Evolutionary conservation across 53 echinoderm and acorn worm species (phyloP).

Genomic region (Hippasteria phrygiana): DNA sequence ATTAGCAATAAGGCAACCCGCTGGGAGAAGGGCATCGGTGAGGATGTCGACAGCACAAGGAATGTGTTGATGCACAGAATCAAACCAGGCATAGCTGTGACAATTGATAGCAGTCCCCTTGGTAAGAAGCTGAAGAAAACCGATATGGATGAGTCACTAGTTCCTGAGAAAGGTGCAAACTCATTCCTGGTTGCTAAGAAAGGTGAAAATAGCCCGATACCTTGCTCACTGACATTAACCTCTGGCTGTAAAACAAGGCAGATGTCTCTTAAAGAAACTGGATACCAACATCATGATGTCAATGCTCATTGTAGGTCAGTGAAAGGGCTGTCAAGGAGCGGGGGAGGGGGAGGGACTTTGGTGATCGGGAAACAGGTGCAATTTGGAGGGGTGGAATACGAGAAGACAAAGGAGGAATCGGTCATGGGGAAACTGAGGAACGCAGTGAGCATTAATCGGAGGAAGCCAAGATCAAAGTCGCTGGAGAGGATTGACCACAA

Average conservation of each 20-base stretch:
- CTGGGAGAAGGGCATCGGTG: background rate
- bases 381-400: conserved; percentile 55
- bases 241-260: conserved; percentile 17
- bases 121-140: background rate
- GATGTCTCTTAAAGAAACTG: background rate
- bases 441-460: conserved; percentile 9
- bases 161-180: background rate
- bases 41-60: background rate
- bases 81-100: background rate
- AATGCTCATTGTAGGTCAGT: background rate
- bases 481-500: conserved; percentile 37
- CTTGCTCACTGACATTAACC: background rate
- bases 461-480: conserved; percentile 36
- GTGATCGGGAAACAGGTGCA: conserved; percentile 42
- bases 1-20: conserved; percentile 11
- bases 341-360: background rate
- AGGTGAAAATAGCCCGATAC: background rate
- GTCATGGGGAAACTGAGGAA: conserved; percentile 39
- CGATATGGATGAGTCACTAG: background rate
- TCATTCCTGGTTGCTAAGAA: background rate
- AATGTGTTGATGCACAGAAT: background rate
- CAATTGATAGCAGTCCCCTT: background rate
- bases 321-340: background rate
- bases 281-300: background rate
- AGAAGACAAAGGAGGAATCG: conserved; percentile 29